Percentiles rank a stretch among this genome's conserved stretches.
Conservation (phyloP, 2,113 vertebrate genomes). For the Heliornis fulica region DNA sequence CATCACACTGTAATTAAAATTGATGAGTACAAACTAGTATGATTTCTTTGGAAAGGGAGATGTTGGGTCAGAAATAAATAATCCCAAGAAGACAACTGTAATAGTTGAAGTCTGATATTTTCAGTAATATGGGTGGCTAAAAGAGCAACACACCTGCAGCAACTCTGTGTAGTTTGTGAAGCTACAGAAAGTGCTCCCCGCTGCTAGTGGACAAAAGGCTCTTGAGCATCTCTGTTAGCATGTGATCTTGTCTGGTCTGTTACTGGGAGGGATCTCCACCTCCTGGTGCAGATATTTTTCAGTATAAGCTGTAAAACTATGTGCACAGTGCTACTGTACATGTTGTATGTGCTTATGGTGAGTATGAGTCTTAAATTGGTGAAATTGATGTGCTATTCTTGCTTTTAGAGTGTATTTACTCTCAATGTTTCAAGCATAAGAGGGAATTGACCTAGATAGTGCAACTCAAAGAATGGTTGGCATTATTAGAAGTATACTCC, state of each 20-base stretch:
- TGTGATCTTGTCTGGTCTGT: background rate
- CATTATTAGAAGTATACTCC: background rate
- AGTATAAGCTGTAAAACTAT: background rate
- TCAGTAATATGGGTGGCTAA: background rate
- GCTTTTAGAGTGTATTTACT: background rate
- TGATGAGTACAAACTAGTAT: background rate
- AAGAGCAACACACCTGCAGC: background rate
- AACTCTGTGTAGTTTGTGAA: background rate
- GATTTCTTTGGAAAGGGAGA: background rate
- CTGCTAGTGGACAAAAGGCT: background rate
- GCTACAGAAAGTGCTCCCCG: background rate
- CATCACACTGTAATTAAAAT: background rate
- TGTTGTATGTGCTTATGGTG: background rate
- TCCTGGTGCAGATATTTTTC: background rate
- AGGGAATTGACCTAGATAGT: background rate
- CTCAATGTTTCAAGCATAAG: background rate
- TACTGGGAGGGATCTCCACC: background rate
- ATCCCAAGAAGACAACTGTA: background rate
- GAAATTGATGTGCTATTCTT: background rate
- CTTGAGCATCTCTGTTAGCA: background rate
- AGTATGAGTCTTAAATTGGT: background rate
- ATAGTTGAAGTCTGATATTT: background rate
- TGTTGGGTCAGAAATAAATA: background rate
- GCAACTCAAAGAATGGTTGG: background rate
- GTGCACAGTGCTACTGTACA: background rate